A percentile compares a stretch with the other conserved stretches of the same genome.
These are phyloP conservation scores for Cetonia aurata DNA, from an alignment of 2,888 invertebrate genomes.

Conservation along the genomic window DNA sequence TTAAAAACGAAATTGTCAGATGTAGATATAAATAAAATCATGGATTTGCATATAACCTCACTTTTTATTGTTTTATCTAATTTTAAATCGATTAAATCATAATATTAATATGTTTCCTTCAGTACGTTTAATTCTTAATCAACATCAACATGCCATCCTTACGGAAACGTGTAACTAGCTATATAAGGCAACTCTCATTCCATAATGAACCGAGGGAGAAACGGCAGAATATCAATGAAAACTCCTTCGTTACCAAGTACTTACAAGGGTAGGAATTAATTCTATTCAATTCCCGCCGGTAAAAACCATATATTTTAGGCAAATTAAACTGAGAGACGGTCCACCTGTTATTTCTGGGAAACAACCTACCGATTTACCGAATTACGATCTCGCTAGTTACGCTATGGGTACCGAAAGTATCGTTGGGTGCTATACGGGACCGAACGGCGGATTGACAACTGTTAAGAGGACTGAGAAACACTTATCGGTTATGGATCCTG, in stretches of 20 bases:
- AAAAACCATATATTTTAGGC: conserved; percentile 53
- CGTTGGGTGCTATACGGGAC: conserved; percentile 83
- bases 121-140: neutral
- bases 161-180: conserved; percentile 78
- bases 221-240: conserved; percentile 68
- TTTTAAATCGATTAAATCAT: too few species aligned
- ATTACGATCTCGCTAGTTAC: conserved; percentile 69
- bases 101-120: too few species aligned
- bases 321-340: conserved; percentile 63
- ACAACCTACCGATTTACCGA: conserved; percentile 80
- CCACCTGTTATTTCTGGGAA: conserved; percentile 78
- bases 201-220: conserved; percentile 72
- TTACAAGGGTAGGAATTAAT: conserved; percentile 72
- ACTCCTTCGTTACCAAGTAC: conserved; percentile 79
- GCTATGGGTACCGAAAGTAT: conserved; percentile 71
- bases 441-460: conserved; percentile 83
- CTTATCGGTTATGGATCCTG: conserved; percentile 75
- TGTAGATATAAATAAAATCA: too few species aligned
- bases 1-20: too few species aligned
- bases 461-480: conserved; percentile 77
- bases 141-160: conserved; percentile 76
- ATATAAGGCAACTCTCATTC: conserved; percentile 79
- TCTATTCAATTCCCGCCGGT: neutral
- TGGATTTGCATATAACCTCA: too few species aligned
- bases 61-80: too few species aligned